Conservation (phyloP, 1,140 invertebrate species). For the Atta colombica region DNA sequence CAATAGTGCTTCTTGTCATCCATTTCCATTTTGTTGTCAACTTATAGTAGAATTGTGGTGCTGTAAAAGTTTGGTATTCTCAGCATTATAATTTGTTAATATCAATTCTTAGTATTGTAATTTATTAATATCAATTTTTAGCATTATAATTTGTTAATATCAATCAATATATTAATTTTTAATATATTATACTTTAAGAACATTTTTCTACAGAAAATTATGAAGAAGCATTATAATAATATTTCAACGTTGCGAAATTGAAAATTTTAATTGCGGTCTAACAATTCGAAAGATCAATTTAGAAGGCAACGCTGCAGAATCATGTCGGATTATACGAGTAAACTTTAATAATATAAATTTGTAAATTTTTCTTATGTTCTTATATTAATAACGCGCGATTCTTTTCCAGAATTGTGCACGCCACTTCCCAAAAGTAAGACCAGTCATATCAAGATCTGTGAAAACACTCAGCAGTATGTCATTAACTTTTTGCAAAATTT, state of each 20-base stretch:
- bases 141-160: too few relatives aligned
- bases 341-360: background rate
- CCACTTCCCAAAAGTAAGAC: constrained; percentile 76
- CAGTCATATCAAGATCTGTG: constrained; percentile 74
- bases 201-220: background rate
- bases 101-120: too few relatives aligned
- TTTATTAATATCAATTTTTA: too few relatives aligned
- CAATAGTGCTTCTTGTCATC: too few relatives aligned
- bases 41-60: too few relatives aligned
- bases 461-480: constrained; percentile 80
- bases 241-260: background rate
- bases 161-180: background rate
- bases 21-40: too few relatives aligned
- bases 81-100: too few relatives aligned
- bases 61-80: too few relatives aligned
- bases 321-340: background rate
- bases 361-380: background rate
- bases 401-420: constrained; percentile 77
- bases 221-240: background rate
- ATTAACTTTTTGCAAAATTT: constrained; percentile 79
- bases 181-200: too few relatives aligned
- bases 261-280: background rate
- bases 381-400: background rate
- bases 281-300: background rate
- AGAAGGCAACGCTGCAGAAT: background rate